Conservation (phyloP, 2,797 vertebrate species). For the Spheniscus humboldti region DNA sequence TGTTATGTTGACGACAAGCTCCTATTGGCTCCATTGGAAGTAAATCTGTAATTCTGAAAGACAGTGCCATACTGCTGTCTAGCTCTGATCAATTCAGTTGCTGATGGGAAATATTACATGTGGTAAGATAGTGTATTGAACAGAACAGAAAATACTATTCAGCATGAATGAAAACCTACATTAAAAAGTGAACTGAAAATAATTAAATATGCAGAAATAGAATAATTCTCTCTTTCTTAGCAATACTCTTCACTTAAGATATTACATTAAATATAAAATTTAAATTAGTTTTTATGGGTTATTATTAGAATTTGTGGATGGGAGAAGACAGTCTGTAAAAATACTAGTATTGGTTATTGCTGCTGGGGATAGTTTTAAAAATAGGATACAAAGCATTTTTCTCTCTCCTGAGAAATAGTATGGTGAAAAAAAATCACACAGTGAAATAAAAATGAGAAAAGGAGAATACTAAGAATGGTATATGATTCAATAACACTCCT, state of each 20-base stretch:
- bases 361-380: not conserved
- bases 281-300: not conserved
- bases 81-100: not conserved
- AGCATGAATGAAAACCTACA: not conserved
- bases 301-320: not conserved
- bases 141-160: not conserved
- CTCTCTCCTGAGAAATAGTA: conserved; percentile 24
- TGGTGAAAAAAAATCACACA: not conserved
- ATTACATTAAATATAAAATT: not conserved
- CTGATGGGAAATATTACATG: not conserved
- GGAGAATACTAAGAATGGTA: conserved; percentile 3
- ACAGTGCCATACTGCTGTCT: not conserved
- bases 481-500: conserved; percentile 41
- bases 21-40: not conserved
- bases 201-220: not conserved
- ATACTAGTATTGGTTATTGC: not conserved
- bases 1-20: not conserved
- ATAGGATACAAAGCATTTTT: not conserved
- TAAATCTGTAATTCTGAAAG: not conserved
- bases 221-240: not conserved
- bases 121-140: not conserved
- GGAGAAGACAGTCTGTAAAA: not conserved
- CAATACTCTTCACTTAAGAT: not conserved
- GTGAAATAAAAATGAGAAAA: conserved; percentile 46
- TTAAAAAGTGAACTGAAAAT: not conserved